Evolutionary conservation across 2,113 vertebrate genomes (phyloP), one percentile per base, ranked within the genome.

Genomic region (Daboia siamensis): DNA sequence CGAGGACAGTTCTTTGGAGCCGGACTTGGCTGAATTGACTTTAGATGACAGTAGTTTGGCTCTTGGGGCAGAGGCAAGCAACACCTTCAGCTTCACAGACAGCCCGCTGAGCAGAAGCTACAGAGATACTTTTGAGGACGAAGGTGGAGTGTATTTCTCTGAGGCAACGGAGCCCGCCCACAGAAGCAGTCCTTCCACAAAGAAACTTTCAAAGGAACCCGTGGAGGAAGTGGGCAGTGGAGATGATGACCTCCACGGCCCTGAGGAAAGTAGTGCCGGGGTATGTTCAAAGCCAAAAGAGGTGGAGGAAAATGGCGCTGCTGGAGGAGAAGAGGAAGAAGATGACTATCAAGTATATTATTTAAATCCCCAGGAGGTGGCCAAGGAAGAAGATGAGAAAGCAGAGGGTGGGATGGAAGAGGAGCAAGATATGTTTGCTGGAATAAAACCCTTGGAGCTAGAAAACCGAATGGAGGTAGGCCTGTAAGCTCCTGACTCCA

Each of bases 341-440:
- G 99, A 99, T 0, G 99, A 99, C 97, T 99, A 99, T 93, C 99
- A 99, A 94, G 99, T 99, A 0, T 99, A 99, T 95, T 99, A 99
- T 96, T 96, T 99, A 94, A 99, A 98, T 90, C 98, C 98, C 55
- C 98, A 99, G 97, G 99, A 99, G n/a, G 95, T 97, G 91, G 96
- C 96, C 80, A 98, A 98, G 88, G 98, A 97, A 74, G 98, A 99
- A 74, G 97, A 98, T 93, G 98, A 97, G 59, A 98, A 98, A 93
- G 97, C 95, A 0, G 99, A 99, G 94, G 98, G 95, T 85, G 98
- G 98, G 94, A 97, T 98, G 80, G 99, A 99, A 95, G 99, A 99
- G 85, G 99, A 99, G 51, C 99, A 99, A 1, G 99, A 99, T 96
- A 98, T 99, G 93, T 99, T 99, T 94, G 98, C 99, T 44, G 99